These are phyloP conservation scores for Calameuta pallipes DNA, from an alignment of 2,888 invertebrate species.

Conservation along the genomic window DNA sequence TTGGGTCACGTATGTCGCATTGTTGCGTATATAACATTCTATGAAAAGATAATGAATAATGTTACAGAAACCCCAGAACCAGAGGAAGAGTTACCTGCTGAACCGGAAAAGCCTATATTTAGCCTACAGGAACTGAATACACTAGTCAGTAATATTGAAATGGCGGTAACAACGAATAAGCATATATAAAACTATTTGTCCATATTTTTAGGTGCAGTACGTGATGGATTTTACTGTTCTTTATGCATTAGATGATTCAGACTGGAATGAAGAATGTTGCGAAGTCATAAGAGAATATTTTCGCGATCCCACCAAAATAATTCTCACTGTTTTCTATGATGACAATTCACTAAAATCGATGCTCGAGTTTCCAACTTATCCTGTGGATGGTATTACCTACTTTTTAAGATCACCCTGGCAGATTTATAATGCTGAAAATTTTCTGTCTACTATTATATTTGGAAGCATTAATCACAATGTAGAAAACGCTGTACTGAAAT, in stretches of 20 bases:
- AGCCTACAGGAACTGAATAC: constrained; percentile 72
- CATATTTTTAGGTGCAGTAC: constrained; percentile 55
- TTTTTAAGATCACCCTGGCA: constrained; percentile 70
- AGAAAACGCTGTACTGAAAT: constrained; percentile 44
- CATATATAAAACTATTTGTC: not conserved
- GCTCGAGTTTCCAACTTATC: constrained; percentile 71
- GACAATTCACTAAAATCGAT: constrained; percentile 69
- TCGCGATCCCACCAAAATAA: constrained; percentile 69
- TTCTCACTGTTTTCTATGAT: constrained; percentile 76
- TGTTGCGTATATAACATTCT: no score
- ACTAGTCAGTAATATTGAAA: constrained; percentile 63
- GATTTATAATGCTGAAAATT: constrained; percentile 51
- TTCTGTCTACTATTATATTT: constrained; percentile 46
- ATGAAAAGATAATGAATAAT: not conserved
- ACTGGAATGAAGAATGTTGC: constrained; percentile 77
- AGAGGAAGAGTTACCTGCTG: constrained; percentile 57
- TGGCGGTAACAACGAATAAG: not conserved
- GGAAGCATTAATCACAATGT: constrained; percentile 44
- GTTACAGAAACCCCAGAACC: constrained; percentile 60
- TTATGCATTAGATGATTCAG: constrained; percentile 77
- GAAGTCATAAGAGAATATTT: constrained; percentile 76
- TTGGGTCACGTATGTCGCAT: no score
- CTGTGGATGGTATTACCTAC: constrained; percentile 75
- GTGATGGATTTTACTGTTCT: constrained; percentile 78
- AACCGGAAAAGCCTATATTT: constrained; percentile 73